Evolutionary conservation across 2,113 vertebrate genomes (phyloP), one percentile per base, ranked within the genome.

Genomic region (Ciconia maguari): DNA sequence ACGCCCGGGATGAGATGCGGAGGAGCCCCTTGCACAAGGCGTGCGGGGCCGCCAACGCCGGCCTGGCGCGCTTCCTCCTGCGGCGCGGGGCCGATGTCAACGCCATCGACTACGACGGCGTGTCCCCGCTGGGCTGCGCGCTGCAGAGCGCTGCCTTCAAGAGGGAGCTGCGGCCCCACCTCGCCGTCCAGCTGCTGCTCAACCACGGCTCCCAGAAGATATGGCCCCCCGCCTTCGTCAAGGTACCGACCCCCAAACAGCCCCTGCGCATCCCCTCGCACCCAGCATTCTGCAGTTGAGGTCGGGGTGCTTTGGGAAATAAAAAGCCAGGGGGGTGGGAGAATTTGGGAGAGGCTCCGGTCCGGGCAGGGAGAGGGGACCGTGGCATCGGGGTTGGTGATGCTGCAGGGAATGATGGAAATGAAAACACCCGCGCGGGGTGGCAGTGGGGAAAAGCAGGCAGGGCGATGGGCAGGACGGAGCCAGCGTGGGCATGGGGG

Each of bases 1-100:
- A 98, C 0, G 62, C 96, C 11, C 89, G 68, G 34, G 98, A 99
- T 13, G 96, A 97, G 70, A 96, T 97, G 25, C 87, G 84, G 19
- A 97, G 98, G 78, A 98, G 93, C 54, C 98, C 98, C 6, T 90
- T 98, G 78, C 99, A 98, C 91, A 97, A 97, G 76, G 98, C 98
- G 0, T 98, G 98, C 21, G 85, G 96, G 36, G 98, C 91, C 1
- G 97, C 97, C 79, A 95, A 94, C 21, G 80, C 89, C 4, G 0
- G 15, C 51, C 75, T 99, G 94, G 98, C 58, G 19, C 38, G 49
- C 38, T 97, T 98, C 21, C 98, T 98, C 51, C 94, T 98, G 94
- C 75, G 5, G 49, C 44, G 44, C 3, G 89, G 97, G 10, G 98
- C 98, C 0, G 96, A 98, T 6, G 72, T 97, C 87, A 98, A 98